A percentile compares a stretch with the other conserved stretches of the same genome.
Conservation (phyloP, 2,797 vertebrate species). For the Danio aesculapii region DNA sequence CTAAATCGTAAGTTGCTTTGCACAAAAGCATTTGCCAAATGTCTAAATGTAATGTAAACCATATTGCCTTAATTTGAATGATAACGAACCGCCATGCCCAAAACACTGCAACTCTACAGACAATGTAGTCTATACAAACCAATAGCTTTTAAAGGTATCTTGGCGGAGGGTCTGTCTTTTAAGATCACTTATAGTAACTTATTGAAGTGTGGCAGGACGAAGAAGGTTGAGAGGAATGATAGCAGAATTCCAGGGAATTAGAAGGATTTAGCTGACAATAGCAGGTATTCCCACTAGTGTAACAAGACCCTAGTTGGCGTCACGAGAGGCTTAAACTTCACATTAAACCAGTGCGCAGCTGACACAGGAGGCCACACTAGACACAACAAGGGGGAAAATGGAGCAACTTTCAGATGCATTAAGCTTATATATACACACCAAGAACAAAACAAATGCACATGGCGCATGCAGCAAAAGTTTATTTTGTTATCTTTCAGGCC, state of each 20-base stretch:
- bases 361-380: conserved; percentile 76
- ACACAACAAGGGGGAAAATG: conserved; percentile 70
- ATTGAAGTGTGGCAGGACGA: conserved; percentile 56
- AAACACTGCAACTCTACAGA: conserved; percentile 4
- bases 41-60: too few relatives aligned
- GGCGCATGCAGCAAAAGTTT: conserved; percentile 32
- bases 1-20: too few relatives aligned
- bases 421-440: conserved; percentile 28
- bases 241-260: conserved; percentile 73
- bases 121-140: conserved; percentile 12
- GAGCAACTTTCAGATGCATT: conserved; percentile 44
- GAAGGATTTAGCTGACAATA: conserved; percentile 71
- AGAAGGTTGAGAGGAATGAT: conserved; percentile 62
- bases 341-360: conserved; percentile 79
- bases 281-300: conserved; percentile 77
- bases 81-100: not conserved
- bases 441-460: conserved; percentile 36
- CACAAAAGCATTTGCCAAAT: too few relatives aligned
- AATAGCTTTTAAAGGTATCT: conserved; percentile 11
- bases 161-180: conserved; percentile 1
- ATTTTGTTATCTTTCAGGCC: conserved; percentile 13
- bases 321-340: conserved; percentile 71
- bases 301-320: conserved; percentile 75
- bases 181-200: conserved; percentile 41
- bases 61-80: too few relatives aligned